A percentile compares a stretch with the other conserved stretches of the same genome.
Conservation (phyloP, 2,888 invertebrate species). For the Fragum fragum region DNA sequence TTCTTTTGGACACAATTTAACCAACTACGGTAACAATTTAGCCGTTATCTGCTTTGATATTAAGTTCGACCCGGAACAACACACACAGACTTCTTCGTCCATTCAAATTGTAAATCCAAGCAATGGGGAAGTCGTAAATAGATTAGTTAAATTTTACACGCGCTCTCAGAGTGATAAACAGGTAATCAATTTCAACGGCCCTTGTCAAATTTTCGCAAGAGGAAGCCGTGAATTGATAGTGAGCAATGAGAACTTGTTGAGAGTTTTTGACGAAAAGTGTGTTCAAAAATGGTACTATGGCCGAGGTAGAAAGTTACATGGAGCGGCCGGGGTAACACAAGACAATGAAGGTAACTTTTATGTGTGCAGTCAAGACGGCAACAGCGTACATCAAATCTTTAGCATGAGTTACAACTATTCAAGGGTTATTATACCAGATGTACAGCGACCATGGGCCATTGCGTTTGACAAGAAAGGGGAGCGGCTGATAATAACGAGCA, state of each 20-base stretch:
- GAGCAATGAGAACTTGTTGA: not conserved
- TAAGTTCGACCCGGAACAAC: not conserved
- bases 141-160: not conserved
- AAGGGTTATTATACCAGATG: not conserved
- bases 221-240: not conserved
- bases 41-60: not conserved
- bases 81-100: not conserved
- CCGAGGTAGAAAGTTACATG: not conserved
- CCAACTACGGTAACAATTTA: not conserved
- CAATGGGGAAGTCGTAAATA: not conserved
- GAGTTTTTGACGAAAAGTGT: not conserved
- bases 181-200: not conserved
- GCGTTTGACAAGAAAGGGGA: not conserved
- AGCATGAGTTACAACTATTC: constrained; percentile 1
- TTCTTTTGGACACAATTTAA: not conserved
- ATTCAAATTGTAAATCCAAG: not conserved
- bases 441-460: constrained; percentile 10
- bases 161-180: not conserved
- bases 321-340: not conserved
- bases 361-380: not conserved
- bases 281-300: constrained; percentile 13
- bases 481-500: not conserved
- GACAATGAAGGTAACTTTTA: constrained; percentile 6
- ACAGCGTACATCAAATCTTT: constrained; percentile 10
- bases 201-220: constrained; percentile 13